Conservation (phyloP, 2,888 invertebrate genomes). For the Drosophila buzzatii region DNA sequence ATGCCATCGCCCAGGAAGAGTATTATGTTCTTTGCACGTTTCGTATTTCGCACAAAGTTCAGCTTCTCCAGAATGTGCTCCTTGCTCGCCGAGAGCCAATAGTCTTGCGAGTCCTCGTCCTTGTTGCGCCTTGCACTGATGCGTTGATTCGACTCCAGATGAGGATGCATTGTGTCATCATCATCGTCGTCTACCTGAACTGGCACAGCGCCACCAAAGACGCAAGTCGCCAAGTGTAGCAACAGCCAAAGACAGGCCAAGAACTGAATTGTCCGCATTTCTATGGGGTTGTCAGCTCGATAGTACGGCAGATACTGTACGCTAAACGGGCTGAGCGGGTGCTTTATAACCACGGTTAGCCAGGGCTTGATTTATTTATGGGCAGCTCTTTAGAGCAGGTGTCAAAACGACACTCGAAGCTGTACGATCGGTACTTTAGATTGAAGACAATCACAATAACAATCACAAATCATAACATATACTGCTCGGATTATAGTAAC, state of each 20-base stretch:
- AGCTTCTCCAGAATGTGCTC: conserved; percentile 75
- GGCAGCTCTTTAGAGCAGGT: conserved; percentile 29
- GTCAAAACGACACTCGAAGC: conserved; percentile 56
- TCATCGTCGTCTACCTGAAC: conserved; percentile 22
- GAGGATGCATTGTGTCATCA: conserved; percentile 74
- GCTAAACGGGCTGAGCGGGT: conserved; percentile 12
- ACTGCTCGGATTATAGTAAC: conserved; percentile 15
- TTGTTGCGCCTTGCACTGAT: neutral
- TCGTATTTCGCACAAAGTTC: conserved; percentile 75
- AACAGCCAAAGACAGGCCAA: conserved; percentile 23
- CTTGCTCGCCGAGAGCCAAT: conserved; percentile 72
- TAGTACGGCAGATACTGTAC: conserved; percentile 52
- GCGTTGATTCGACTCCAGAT: conserved; percentile 6
- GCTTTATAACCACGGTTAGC: conserved; percentile 55
- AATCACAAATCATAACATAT: conserved; percentile 22
- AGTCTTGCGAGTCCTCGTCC: conserved; percentile 62
- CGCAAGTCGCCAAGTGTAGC: conserved; percentile 32
- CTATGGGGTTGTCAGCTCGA: conserved; percentile 32
- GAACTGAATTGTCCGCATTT: conserved; percentile 35
- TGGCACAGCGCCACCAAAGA: conserved; percentile 58
- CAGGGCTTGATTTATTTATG: conserved; percentile 46
- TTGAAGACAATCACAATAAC: conserved; percentile 45
- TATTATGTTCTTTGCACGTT: conserved; percentile 91
- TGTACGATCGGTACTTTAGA: conserved; percentile 60
- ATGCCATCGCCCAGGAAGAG: conserved; percentile 95